phyloP scores from a whole-genome alignment of 2,888 invertebrate species.

The Catocala fraxini region DNA sequence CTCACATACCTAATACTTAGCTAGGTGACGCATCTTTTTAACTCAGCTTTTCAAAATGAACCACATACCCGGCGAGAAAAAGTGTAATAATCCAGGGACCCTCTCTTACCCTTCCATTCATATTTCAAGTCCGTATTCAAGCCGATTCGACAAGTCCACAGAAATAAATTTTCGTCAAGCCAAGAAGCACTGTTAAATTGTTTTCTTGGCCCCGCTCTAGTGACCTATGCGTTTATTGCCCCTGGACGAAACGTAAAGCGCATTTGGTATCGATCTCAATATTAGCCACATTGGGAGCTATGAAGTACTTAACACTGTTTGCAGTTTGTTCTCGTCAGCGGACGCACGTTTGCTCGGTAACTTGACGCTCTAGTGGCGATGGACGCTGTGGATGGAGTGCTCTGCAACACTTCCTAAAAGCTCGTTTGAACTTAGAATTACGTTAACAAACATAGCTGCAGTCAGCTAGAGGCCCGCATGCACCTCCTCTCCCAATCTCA shows the following conservation, averaged over 20 bases:
- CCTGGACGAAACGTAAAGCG: neutral
- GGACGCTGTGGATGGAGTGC: neutral
- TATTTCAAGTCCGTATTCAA: slow-evolving; percentile 4
- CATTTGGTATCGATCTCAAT: slow-evolving; percentile 11
- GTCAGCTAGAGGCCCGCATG: no score
- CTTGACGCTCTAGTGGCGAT: neutral
- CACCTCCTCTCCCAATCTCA: no score
- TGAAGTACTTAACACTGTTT: slow-evolving; percentile 30
- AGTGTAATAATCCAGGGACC: neutral
- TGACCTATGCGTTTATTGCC: slow-evolving; percentile 10
- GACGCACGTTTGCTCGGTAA: slow-evolving; percentile 5
- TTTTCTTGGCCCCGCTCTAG: neutral
- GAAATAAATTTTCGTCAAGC: slow-evolving; percentile 11
- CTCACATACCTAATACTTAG: no score
- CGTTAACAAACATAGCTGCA: neutral
- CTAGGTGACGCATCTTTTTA: no score
- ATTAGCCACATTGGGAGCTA: neutral
- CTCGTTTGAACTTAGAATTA: slow-evolving; percentile 3
- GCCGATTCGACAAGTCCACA: slow-evolving; percentile 6
- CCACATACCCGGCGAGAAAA: no score
- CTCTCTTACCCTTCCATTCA: neutral
- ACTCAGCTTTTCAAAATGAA: no score
- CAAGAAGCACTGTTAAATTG: slow-evolving; percentile 1
- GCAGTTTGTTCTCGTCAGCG: slow-evolving; percentile 17
- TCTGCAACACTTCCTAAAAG: neutral